A percentile compares a stretch with the other conserved stretches of the same genome.
Conservation (phyloP, 2,113 vertebrate species). For the Archilochus colubris region DNA sequence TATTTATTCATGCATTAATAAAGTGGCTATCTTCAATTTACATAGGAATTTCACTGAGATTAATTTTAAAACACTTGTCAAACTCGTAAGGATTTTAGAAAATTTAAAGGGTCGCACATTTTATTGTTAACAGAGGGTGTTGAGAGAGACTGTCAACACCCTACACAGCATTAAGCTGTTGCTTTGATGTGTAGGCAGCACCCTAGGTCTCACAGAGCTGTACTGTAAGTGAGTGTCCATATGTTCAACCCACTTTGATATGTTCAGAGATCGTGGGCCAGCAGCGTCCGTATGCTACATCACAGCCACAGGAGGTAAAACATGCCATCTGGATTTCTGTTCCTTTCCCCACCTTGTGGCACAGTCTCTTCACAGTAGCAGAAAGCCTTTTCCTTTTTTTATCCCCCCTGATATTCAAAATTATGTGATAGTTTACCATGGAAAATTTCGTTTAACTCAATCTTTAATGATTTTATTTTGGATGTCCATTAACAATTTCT, state of each 20-base stretch:
- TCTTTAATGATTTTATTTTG: neutral
- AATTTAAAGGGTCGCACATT: constrained; percentile 30
- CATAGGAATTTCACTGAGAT: neutral
- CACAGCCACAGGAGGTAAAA: constrained; percentile 10
- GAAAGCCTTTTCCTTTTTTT: neutral
- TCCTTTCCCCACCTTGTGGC: neutral
- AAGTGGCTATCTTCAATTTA: neutral
- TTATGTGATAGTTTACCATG: neutral
- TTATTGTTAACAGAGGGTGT: constrained; percentile 60
- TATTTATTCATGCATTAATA: neutral
- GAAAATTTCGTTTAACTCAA: neutral
- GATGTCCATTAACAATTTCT: neutral
- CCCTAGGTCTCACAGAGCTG: constrained; percentile 39
- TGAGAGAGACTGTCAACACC: constrained; percentile 55
- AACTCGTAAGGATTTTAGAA: neutral
- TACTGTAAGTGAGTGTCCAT: constrained; percentile 34
- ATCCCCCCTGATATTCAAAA: neutral
- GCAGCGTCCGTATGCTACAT: constrained; percentile 37
- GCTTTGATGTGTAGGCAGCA: constrained; percentile 52
- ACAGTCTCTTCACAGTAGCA: neutral
- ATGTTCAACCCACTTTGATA: constrained; percentile 53
- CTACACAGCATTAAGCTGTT: constrained; percentile 27
- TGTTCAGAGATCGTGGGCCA: constrained; percentile 49
- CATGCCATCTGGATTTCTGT: constrained; percentile 31
- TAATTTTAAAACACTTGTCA: constrained; percentile 33